Evolutionary conservation across 2,113 vertebrate species (phyloP).

Genomic region (Nothobranchius furzeri): DNA sequence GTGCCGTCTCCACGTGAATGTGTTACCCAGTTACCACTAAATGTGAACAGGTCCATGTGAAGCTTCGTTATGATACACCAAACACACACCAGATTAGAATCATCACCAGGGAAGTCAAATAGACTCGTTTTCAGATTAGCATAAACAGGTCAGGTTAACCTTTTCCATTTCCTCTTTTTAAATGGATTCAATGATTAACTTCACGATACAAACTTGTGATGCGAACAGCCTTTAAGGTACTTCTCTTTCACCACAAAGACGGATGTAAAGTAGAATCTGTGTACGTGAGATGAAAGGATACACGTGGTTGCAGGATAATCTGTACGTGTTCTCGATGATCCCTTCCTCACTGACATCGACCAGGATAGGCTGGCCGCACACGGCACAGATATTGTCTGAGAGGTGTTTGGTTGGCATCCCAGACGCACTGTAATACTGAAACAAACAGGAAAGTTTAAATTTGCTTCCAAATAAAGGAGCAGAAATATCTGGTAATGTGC

Average conservation of each 20-base stretch:
- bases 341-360: slow-evolving; percentile 97
- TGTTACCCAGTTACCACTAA: not conserved
- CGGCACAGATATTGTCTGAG: slow-evolving; percentile 93
- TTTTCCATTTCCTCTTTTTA: slow-evolving; percentile 37
- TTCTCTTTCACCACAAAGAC: slow-evolving; percentile 14
- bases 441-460: not conserved
- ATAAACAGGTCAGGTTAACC: slow-evolving; percentile 44
- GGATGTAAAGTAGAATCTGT: not conserved
- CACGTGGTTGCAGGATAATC: slow-evolving; percentile 98
- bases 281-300: slow-evolving; percentile 82
- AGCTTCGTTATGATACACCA: not conserved
- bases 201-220: not conserved
- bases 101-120: slow-evolving; percentile 43
- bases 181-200: not conserved
- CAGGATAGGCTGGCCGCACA: slow-evolving; percentile 95
- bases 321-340: slow-evolving; percentile 97
- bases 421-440: slow-evolving; percentile 92
- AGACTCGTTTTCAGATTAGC: not conserved
- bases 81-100: not conserved
- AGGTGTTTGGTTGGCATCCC: slow-evolving; percentile 99
- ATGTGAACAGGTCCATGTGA: not conserved
- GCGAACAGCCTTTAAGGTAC: not conserved
- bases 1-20: not conserved
- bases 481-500: not conserved
- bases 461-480: not conserved